A percentile compares a stretch with the other conserved stretches of the same genome.
Evolutionary conservation across 2,888 invertebrate species (phyloP).

Genomic region (Dermolepida albohirtum): DNA sequence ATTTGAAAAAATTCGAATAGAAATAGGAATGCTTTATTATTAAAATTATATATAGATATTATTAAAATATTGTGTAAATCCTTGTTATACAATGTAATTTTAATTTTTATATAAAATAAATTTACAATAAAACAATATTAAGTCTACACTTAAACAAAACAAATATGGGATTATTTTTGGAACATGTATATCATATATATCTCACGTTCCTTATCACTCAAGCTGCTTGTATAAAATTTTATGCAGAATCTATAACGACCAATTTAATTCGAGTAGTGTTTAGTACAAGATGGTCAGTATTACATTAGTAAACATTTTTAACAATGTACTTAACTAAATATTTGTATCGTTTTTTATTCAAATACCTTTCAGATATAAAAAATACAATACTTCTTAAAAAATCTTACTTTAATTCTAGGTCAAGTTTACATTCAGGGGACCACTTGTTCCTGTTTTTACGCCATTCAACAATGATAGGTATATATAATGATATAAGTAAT

Average conservation of each 20-base stretch:
- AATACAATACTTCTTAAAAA: conserved; percentile 1
- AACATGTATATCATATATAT: conserved; percentile 6
- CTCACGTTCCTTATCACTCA: conserved; percentile 10
- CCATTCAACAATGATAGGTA: conserved; percentile 73
- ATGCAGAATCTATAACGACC: neutral
- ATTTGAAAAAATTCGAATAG: too few relatives aligned
- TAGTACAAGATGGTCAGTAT: conserved; percentile 2
- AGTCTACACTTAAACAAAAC: conserved; percentile 12
- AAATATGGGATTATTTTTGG: conserved; percentile 13
- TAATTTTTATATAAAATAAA: neutral
- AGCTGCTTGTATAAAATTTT: conserved; percentile 7
- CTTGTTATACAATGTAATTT: too few relatives aligned
- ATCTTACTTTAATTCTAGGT: conserved; percentile 59
- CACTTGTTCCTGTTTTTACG: conserved; percentile 80
- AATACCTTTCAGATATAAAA: neutral
- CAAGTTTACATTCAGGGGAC: conserved; percentile 70
- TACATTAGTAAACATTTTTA: neutral
- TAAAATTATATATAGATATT: too few relatives aligned
- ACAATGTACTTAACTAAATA: neutral
- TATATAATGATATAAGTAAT: conserved; percentile 39
- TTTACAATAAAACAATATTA: neutral
- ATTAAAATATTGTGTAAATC: too few relatives aligned
- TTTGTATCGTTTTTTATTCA: neutral
- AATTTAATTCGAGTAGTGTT: neutral
- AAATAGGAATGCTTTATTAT: too few relatives aligned